Percentiles rank a stretch among this genome's conserved stretches.
Evolutionary conservation across 2,797 vertebrate genomes (phyloP).

Genomic region (Eupleurogrammus muticus): DNA sequence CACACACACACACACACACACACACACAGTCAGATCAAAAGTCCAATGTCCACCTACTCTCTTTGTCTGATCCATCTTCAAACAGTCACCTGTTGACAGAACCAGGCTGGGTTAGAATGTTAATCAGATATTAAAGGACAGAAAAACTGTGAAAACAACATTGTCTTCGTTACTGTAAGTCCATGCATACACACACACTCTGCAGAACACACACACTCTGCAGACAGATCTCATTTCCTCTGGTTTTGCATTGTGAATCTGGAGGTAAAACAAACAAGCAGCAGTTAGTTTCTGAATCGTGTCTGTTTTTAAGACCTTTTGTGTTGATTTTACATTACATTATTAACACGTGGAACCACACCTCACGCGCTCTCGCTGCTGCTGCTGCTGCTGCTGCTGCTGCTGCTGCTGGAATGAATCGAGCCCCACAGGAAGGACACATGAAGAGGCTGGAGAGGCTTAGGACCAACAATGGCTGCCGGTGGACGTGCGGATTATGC

Average conservation of each 20-base stretch:
- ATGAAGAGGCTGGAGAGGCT: neutral
- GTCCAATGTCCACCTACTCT: constrained; percentile 61
- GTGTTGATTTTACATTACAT: too few relatives aligned
- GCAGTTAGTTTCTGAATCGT: too few relatives aligned
- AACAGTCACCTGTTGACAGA: constrained; percentile 65
- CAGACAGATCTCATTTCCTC: neutral
- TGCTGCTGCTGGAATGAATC: neutral
- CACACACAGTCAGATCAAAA: constrained; percentile 64
- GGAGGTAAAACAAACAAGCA: too few relatives aligned
- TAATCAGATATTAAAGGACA: constrained; percentile 54
- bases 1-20: constrained; percentile 26
- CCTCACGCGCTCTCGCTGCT: neutral
- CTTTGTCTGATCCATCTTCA: constrained; percentile 73
- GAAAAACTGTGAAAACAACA: constrained; percentile 17
- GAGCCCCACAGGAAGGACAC: neutral
- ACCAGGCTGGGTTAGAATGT: constrained; percentile 50
- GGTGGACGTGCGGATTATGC: neutral
- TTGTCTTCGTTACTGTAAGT: constrained; percentile 3
- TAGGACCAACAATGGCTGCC: too few relatives aligned
- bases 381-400: neutral
- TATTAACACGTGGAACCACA: too few relatives aligned
- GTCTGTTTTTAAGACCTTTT: too few relatives aligned
- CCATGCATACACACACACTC: neutral
- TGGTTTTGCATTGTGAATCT: neutral
- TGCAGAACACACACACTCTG: neutral